Evolutionary conservation across 2,113 vertebrate species (phyloP).

Genomic region (Poeciliopsis retropinna): DNA sequence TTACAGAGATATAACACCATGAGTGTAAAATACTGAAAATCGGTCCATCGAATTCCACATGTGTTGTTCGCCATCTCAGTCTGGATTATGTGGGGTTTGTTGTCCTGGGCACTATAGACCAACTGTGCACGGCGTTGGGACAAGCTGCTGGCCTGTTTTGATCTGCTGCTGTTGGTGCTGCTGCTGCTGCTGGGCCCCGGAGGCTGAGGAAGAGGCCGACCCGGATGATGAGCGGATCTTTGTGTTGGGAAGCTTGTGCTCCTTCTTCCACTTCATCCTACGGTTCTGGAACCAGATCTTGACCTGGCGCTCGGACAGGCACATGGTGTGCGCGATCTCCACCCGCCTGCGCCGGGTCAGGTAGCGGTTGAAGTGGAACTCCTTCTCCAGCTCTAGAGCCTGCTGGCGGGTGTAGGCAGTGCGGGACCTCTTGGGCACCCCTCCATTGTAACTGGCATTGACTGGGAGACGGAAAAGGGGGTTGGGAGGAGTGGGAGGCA

Average conservation of each 20-base stretch:
- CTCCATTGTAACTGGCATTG: conserved; percentile 94
- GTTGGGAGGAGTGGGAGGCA: conserved; percentile 81
- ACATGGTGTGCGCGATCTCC: conserved; percentile 98
- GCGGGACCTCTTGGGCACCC: conserved; percentile 97
- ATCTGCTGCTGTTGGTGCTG: conserved; percentile 81
- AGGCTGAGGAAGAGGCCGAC: conserved; percentile 80
- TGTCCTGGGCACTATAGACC: conserved; percentile 83
- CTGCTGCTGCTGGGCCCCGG: conserved; percentile 80
- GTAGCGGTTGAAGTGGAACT: conserved; percentile 99
- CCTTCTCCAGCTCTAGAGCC: conserved; percentile 99
- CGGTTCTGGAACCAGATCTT: conserved; percentile 99
- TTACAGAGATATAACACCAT: conserved; percentile 61
- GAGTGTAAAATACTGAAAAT: conserved; percentile 77
- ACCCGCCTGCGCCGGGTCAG: conserved; percentile 97
- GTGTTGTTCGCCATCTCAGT: conserved; percentile 79
- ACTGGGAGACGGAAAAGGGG: conserved; percentile 77
- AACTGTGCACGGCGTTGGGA: conserved; percentile 86
- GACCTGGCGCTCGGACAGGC: conserved; percentile 97
- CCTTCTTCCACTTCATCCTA: conserved; percentile 99
- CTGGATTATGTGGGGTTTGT: conserved; percentile 45
- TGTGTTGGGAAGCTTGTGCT: conserved; percentile 98
- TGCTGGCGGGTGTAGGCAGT: conserved; percentile 99
- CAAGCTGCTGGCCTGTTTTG: conserved; percentile 81
- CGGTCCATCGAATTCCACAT: conserved; percentile 78
- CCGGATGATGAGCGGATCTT: conserved; percentile 96